A percentile compares a stretch with the other conserved stretches of the same genome.
These are phyloP conservation scores for Astropecten irregularis DNA, from an alignment of 53 echinoderm and acorn worm genomes.

Conservation along the genomic window DNA sequence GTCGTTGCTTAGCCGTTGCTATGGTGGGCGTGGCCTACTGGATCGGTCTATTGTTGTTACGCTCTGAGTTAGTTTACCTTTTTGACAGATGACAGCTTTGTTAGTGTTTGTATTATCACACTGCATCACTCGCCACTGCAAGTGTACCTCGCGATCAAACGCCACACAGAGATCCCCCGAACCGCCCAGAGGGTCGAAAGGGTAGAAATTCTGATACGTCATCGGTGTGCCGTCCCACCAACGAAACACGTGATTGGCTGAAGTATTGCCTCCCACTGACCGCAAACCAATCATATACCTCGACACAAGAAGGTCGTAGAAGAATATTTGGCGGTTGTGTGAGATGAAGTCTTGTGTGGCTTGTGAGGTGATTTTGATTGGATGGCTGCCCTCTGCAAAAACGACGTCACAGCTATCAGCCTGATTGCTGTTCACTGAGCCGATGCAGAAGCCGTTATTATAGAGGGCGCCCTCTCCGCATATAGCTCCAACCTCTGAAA, in stretches of 20 bases:
- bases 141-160: not conserved
- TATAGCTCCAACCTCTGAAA: constrained; percentile 71
- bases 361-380: constrained; percentile 49
- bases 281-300: constrained; percentile 51
- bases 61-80: no score
- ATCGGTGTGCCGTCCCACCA: constrained; percentile 83
- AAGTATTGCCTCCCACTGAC: not conserved
- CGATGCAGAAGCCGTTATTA: constrained; percentile 63
- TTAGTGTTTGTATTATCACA: not conserved
- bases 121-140: constrained; percentile 40
- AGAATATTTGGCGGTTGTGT: not conserved
- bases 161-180: constrained; percentile 31
- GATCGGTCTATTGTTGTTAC: no score
- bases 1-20: no score
- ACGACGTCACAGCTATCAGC: constrained; percentile 59
- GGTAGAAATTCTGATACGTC: constrained; percentile 54
- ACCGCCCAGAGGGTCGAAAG: not conserved
- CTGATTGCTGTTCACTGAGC: constrained; percentile 54
- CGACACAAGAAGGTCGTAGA: not conserved
- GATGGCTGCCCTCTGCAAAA: constrained; percentile 64
- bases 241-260: constrained; percentile 15
- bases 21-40: no score
- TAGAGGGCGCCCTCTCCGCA: constrained; percentile 51
- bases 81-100: constrained; percentile 25
- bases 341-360: constrained; percentile 15